These are phyloP conservation scores for Fragum fragum DNA, from an alignment of 2,888 invertebrate species.

Conservation along the genomic window DNA sequence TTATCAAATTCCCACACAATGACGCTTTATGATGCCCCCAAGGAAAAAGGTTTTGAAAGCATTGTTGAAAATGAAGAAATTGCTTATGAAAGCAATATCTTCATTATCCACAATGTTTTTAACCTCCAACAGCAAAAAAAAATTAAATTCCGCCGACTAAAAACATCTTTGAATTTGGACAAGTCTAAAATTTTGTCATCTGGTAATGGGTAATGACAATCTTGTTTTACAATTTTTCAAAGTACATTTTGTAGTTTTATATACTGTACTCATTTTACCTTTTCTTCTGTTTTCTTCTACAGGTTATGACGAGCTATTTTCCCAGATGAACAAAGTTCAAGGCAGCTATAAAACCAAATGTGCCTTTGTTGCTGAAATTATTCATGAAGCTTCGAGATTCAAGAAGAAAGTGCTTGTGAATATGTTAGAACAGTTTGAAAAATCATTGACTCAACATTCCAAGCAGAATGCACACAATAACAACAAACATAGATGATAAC, in stretches of 20 bases:
- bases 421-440: slow-evolving; percentile 78
- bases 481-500: slow-evolving; percentile 49
- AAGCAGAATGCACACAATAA: slow-evolving; percentile 25
- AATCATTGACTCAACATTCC: slow-evolving; percentile 69
- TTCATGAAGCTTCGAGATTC: slow-evolving; percentile 83
- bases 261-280: no score
- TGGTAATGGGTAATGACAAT: no score
- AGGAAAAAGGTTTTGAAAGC: background rate
- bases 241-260: no score
- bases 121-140: no score
- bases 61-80: background rate
- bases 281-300: no score
- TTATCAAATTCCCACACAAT: no score
- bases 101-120: background rate
- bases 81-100: background rate
- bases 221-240: no score
- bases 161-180: no score
- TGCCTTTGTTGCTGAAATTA: slow-evolving; percentile 81
- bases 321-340: slow-evolving; percentile 79
- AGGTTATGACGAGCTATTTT: slow-evolving; percentile 83
- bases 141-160: no score
- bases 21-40: no score
- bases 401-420: slow-evolving; percentile 79
- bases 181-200: no score
- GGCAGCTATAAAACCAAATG: slow-evolving; percentile 78